phyloP scores from a whole-genome alignment of 2,113 vertebrate species.

The Podilymbus podiceps region DNA sequence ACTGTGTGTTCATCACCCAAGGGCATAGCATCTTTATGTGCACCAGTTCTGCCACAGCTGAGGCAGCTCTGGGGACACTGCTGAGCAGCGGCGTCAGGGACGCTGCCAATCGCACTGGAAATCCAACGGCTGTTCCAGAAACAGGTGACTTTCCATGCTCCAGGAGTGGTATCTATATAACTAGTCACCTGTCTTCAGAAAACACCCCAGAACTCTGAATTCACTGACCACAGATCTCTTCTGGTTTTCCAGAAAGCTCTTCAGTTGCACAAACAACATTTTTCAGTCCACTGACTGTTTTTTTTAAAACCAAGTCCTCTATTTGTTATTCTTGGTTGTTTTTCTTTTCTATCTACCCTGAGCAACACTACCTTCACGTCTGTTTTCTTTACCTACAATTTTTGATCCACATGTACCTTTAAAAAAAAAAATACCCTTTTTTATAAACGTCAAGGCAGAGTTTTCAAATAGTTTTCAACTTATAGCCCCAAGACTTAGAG shows the following conservation, averaged over 20 bases:
- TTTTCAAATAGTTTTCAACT: background rate
- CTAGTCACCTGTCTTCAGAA: background rate
- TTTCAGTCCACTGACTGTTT: background rate
- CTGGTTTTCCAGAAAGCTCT: background rate
- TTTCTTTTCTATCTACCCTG: constrained; percentile 9
- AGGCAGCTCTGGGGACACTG: background rate
- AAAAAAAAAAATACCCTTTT: background rate
- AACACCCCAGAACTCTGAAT: background rate
- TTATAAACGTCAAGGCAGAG: background rate
- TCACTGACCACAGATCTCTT: background rate
- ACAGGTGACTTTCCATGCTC: fast-evolving
- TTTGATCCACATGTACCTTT: background rate
- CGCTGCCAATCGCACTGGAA: background rate
- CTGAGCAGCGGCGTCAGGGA: background rate
- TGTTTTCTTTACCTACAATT: constrained; percentile 6
- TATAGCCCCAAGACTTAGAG: background rate
- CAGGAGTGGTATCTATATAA: background rate
- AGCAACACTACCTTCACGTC: background rate
- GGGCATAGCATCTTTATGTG: fast-evolving
- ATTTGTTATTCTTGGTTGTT: constrained; percentile 42
- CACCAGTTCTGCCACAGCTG: background rate
- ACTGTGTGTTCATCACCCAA: background rate
- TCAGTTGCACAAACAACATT: background rate
- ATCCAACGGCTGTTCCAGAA: background rate
- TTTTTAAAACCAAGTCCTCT: background rate